phyloP scores from a whole-genome alignment of 2,113 vertebrate genomes.

The Petromus typicus region DNA sequence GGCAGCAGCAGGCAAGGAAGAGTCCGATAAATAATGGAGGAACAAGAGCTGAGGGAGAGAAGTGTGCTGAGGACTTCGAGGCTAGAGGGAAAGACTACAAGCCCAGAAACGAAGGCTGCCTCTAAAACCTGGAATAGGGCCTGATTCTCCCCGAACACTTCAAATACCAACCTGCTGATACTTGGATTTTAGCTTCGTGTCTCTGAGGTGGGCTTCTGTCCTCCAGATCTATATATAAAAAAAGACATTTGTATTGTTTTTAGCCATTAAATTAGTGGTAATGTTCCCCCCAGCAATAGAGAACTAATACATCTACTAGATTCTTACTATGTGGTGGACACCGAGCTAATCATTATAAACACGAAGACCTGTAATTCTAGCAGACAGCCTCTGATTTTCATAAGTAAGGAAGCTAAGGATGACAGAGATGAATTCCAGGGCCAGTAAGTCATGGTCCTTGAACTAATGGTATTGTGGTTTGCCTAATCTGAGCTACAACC shows the following conservation, averaged over 20 bases:
- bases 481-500: background rate
- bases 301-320: background rate
- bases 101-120: background rate
- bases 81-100: background rate
- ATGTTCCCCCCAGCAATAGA: background rate
- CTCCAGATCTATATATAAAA: background rate
- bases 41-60: background rate
- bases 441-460: no score
- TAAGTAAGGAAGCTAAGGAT: background rate
- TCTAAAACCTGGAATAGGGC: background rate
- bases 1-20: background rate
- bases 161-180: background rate
- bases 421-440: background rate
- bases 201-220: background rate
- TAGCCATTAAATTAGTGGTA: background rate
- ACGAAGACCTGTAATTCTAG: background rate
- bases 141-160: background rate
- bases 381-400: background rate
- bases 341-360: background rate
- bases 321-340: background rate
- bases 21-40: background rate
- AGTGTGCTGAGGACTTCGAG: background rate
- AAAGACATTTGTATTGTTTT: background rate
- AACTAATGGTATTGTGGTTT: background rate
- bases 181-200: background rate